Base-by-base conservation (phyloP, 2,113 vertebrate species). In the Panurus biarmicus region DNA sequence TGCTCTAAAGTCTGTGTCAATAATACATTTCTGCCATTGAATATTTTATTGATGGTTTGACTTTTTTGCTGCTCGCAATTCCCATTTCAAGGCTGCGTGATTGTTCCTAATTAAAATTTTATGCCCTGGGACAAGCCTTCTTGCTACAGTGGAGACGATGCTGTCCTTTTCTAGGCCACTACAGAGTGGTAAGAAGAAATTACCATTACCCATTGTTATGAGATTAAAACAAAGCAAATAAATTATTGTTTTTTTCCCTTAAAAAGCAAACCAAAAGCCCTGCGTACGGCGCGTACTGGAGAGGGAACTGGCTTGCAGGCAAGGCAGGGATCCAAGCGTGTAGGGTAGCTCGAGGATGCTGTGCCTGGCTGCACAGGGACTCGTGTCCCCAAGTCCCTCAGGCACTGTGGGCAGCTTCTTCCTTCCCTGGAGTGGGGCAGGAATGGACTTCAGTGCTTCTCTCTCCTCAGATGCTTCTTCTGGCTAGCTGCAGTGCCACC, bases 41-140 rank as follows among this genome's bases (percentile, higher is more conserved):
- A 97, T 97, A 96, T 97, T 97, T 97, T 97, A 97, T 97, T 97
- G 95, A 97, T 96, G 96, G 94, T 75, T 97, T 96, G 94, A 89
- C 91, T 94, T 89, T 93, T 95, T 92, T 88, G 85, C 95, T 84
- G 96, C 94, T 95, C 75, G 6, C 95, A 88, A 93, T 96, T 95
- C 95, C 96, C 94, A 93, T 96, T 97, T 96, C 77, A 81, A 96
- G 96, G 93, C 96, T 94, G 95, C 82, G 15, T 94, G 96, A 96
- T 97, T 96, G 96, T 92, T 96, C 94, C 96, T 96, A 96, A 96
- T 97, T 96, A 97, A 97, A 96, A 93, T 96, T 97, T 96, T 83
- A 96, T 97, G 95, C 91, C 93, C 94, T 93, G 94, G 94, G 94
- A 97, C 91, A 97, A 94, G 89, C 87, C 92, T 84, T 70, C 94